phyloP scores from a whole-genome alignment of 2,113 vertebrate species.

The Bufo bufo region DNA sequence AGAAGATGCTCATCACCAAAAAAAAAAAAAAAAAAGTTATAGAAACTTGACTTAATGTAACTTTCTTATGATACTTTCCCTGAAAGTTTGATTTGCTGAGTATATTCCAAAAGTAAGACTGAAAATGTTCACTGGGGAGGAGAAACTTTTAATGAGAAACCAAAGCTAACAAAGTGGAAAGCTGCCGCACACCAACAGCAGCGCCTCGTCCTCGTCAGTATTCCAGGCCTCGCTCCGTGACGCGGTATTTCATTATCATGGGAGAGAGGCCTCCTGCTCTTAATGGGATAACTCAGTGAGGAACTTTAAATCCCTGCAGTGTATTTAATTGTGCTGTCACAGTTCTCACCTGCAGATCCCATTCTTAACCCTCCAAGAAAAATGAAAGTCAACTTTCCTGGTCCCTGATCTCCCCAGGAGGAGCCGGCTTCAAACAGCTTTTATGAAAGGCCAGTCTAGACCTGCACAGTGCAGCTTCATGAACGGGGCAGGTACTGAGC shows the following conservation, averaged over 20 bases:
- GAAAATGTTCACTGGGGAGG: not conserved
- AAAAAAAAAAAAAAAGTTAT: not conserved
- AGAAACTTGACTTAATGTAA: not conserved
- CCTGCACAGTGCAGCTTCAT: not conserved
- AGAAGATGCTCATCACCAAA: not conserved
- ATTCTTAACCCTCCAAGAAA: not conserved
- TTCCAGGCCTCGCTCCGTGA: not conserved
- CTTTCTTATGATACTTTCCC: not conserved
- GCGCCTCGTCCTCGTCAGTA: not conserved
- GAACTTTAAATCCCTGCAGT: slow-evolving; percentile 33
- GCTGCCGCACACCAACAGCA: not conserved
- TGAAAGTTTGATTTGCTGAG: not conserved
- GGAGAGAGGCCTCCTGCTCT: not conserved
- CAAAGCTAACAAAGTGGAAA: not conserved
- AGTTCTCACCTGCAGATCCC: slow-evolving; percentile 3
- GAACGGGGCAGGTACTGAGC: not conserved
- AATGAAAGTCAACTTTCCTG: not conserved
- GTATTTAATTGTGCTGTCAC: slow-evolving; percentile 43
- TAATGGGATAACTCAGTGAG: slow-evolving; percentile 26
- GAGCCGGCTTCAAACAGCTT: not conserved
- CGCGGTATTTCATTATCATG: slow-evolving; percentile 17
- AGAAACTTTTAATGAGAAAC: slow-evolving; percentile 4
- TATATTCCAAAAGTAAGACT: not conserved
- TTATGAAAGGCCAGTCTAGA: not conserved
- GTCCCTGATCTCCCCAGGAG: not conserved